A percentile compares a stretch with the other conserved stretches of the same genome.
Evolutionary conservation across 2,888 invertebrate genomes (phyloP).

Genomic region (Adineta ricciae): DNA sequence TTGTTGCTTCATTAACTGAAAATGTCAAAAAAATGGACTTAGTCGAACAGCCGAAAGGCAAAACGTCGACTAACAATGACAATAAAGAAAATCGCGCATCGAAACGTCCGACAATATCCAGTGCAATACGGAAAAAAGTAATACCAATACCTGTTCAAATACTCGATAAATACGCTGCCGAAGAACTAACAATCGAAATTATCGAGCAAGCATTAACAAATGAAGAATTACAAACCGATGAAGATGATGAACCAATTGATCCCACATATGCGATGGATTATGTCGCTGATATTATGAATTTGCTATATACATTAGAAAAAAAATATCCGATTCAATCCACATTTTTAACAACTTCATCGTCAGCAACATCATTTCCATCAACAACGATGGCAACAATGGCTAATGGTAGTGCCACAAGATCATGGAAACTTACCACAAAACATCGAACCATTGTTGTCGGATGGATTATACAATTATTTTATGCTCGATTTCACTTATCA

Average conservation of each 20-base stretch:
- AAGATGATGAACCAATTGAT: not conserved
- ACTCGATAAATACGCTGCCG: not conserved
- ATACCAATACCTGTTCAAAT: not conserved
- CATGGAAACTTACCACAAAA: slow-evolving; percentile 11
- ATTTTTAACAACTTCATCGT: not conserved
- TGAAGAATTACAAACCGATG: not conserved
- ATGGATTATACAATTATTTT: slow-evolving; percentile 17
- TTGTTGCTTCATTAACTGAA: slow-evolving; percentile 15
- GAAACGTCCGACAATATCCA: not conserved
- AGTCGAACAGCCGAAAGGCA: not conserved
- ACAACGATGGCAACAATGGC: not conserved
- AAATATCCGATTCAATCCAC: not conserved
- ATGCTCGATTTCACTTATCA: not conserved
- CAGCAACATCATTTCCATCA: not conserved
- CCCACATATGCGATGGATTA: slow-evolving; percentile 7
- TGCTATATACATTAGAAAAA: slow-evolving; percentile 1
- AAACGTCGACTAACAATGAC: not conserved
- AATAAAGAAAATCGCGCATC: slow-evolving; percentile 9
- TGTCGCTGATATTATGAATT: slow-evolving; percentile 8
- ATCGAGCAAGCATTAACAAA: not conserved
- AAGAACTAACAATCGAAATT: not conserved
- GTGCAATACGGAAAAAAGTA: not conserved
- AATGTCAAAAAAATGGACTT: not conserved
- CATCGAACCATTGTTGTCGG: not conserved
- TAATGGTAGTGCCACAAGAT: not conserved